Conservation (phyloP, 2,888 invertebrate genomes). For the Lomographa bimaculata region DNA sequence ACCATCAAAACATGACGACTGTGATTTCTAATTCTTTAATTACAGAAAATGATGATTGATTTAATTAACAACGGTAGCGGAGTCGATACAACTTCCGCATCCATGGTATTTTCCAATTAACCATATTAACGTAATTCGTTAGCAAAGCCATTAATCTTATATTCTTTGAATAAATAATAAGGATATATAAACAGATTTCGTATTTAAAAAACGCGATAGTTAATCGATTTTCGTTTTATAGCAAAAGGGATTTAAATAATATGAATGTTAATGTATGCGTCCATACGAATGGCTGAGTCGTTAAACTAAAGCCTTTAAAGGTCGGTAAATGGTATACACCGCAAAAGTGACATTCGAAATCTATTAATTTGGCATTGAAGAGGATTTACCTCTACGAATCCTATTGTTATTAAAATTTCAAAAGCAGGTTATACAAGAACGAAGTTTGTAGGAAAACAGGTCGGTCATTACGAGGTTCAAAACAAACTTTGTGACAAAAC, state of each 20-base stretch:
- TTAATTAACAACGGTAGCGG: slow-evolving; percentile 21
- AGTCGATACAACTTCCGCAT: slow-evolving; percentile 23
- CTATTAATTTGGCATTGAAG: slow-evolving; percentile 16
- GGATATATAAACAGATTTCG: slow-evolving; percentile 15
- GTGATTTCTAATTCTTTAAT: slow-evolving; percentile 21
- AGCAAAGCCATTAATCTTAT: slow-evolving; percentile 25
- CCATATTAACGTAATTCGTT: slow-evolving; percentile 23
- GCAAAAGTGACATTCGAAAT: slow-evolving; percentile 13
- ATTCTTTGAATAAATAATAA: slow-evolving; percentile 36
- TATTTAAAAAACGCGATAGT: slow-evolving; percentile 25
- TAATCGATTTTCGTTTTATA: slow-evolving; percentile 35
- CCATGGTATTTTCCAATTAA: slow-evolving; percentile 25
- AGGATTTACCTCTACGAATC: slow-evolving; percentile 12
- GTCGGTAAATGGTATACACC: slow-evolving; percentile 1
- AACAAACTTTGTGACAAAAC: slow-evolving; percentile 10
- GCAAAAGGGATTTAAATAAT: slow-evolving; percentile 23
- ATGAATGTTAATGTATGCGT: slow-evolving; percentile 21
- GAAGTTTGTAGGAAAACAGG: slow-evolving; percentile 4
- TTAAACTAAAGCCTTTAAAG: slow-evolving; percentile 16
- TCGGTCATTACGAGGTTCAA: slow-evolving; percentile 1
- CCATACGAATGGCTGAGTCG: slow-evolving; percentile 13
- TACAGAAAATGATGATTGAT: slow-evolving; percentile 22
- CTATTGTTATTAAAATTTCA: slow-evolving; percentile 18
- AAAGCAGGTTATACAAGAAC: slow-evolving; percentile 13
- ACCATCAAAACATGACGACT: slow-evolving; percentile 1